Percentiles rank a stretch among this genome's conserved stretches.
phyloP scores from a whole-genome alignment of 2,888 invertebrate species.

The Balanococcus diminutus region DNA sequence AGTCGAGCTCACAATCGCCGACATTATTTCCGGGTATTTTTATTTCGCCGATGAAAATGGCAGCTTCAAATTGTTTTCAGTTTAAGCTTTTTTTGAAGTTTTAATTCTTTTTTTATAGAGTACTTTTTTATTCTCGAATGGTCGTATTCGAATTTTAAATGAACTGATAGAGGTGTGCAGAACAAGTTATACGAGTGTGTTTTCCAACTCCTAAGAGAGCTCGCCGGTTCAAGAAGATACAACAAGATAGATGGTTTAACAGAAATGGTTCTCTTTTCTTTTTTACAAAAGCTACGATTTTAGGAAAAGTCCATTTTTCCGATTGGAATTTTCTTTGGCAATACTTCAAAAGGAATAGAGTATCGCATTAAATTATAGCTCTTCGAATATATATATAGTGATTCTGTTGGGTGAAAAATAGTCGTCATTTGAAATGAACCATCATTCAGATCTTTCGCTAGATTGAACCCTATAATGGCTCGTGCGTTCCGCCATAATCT shows the following conservation, averaged over 20 bases:
- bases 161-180: not conserved
- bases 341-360: conserved; percentile 12
- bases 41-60: conserved; percentile 18
- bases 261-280: not conserved
- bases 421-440: not conserved
- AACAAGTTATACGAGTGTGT: not conserved
- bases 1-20: not conserved
- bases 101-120: conserved; percentile 28
- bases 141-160: not conserved
- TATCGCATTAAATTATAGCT: not conserved
- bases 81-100: conserved; percentile 18
- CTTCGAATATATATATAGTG: not conserved
- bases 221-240: not conserved
- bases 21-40: conserved; percentile 16
- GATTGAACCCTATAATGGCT: not conserved
- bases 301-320: not conserved
- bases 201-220: not conserved
- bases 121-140: not conserved
- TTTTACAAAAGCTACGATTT: not conserved
- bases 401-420: not conserved
- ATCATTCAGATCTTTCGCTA: conserved; percentile 15
- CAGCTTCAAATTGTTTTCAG: conserved; percentile 18
- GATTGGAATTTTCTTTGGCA: conserved; percentile 20
- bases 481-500: not conserved
- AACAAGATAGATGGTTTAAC: not conserved